phyloP scores from a whole-genome alignment of 2,797 vertebrate species.

The Vipera ursinii region DNA sequence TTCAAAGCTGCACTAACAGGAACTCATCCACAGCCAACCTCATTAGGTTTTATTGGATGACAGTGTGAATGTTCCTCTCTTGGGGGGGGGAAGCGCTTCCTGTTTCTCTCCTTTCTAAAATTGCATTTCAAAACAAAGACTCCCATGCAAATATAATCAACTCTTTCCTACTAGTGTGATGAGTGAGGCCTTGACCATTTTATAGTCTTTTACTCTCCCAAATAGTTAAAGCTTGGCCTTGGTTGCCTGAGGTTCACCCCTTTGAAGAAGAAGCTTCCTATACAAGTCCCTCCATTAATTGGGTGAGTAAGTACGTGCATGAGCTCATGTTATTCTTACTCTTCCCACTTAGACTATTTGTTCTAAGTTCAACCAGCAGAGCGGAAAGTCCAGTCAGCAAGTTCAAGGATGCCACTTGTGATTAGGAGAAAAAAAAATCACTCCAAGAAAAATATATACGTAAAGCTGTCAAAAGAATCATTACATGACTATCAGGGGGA shows the following conservation, averaged over 20 bases:
- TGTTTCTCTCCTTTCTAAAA: background rate
- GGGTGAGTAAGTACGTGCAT: background rate
- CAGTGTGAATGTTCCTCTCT: background rate
- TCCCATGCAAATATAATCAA: background rate
- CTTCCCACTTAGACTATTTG: background rate
- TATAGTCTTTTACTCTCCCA: background rate
- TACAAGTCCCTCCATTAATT: background rate
- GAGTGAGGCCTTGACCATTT: background rate
- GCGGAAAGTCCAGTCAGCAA: background rate
- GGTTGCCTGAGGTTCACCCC: background rate
- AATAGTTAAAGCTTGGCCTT: background rate
- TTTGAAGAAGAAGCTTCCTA: background rate
- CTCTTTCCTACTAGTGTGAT: background rate
- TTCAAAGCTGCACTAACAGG: slow-evolving; percentile 9
- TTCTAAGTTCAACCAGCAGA: background rate
- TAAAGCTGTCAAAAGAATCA: background rate
- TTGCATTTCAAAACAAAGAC: background rate
- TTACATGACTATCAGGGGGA: background rate
- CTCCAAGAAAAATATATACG: background rate
- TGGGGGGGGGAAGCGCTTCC: background rate
- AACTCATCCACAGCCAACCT: background rate
- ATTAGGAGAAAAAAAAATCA: background rate
- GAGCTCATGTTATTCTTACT: background rate
- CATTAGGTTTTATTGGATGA: background rate
- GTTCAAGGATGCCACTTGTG: background rate